Base-by-base conservation (phyloP, 2,113 vertebrate species). In the Caloenas nicobarica region DNA sequence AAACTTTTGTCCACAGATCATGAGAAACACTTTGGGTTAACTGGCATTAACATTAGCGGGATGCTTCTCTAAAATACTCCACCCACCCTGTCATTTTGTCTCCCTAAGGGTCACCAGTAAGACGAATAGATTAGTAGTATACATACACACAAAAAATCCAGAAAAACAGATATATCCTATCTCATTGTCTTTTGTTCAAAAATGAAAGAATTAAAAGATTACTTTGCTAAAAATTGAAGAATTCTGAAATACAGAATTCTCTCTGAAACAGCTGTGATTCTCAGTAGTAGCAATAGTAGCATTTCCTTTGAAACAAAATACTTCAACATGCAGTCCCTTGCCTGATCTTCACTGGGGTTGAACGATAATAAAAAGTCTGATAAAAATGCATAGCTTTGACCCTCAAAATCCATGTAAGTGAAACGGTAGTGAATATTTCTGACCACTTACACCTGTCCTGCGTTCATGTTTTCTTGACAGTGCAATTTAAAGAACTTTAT, bases 361-460 rank as follows among this genome's bases (percentile, higher is more conserved):
- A 93, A 96, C 96, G 74, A 94, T 74, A 71, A 64, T 70, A 94
- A 92, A 60, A 90, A 86, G 60, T 62, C 87, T 95, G 78, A 97
- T 96, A 96, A 96, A 98, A 97, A 97, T 85, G 73, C 91, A 96
- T 86, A 95, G 62, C 74, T 98, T 96, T 97, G 93, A 96, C 93
- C 86, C 94, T 96, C 62, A 93, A 95, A 95, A 97, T 95, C 87
- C 83, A 64, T 15, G 2, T 51, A 74, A 96, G 69, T 87, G 78
- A 96, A 96, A 96, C 16, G 34, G 56, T 29, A 95, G 81, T 78
- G 83, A 92, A 86, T 95, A 89, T 93, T 96, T 97, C 93, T 94
- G 90, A 96, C 88, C 90, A 88, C 70, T 95, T 95, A 96, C 76
- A 86, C 92, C 79, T 88, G 79, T 91, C 64, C 86, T 88, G 78